Conservation (phyloP, 2,888 invertebrate species). For the Platycheirus rosarum region DNA sequence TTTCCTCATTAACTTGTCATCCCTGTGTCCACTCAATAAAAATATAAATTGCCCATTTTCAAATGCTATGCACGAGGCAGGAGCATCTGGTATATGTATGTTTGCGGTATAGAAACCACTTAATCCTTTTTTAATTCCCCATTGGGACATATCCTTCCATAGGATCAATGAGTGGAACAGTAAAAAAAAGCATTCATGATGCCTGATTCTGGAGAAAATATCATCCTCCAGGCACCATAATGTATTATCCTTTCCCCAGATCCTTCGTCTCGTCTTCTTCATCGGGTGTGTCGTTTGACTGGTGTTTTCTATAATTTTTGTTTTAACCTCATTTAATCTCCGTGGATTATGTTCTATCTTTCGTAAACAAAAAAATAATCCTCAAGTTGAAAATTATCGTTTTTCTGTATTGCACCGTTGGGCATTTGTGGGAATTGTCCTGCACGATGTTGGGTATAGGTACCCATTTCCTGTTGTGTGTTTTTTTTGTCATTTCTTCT, state of each 20-base stretch:
- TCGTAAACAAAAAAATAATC: conserved; percentile 63
- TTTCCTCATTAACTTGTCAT: conserved; percentile 67
- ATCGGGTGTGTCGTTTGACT: conserved; percentile 18
- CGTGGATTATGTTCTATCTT: conserved; percentile 67
- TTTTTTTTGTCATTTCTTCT: conserved; percentile 49
- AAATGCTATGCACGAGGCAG: conserved; percentile 14
- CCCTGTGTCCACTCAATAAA: conserved; percentile 59
- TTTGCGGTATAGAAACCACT: conserved; percentile 38
- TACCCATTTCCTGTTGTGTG: conserved; percentile 18
- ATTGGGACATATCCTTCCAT: conserved; percentile 65
- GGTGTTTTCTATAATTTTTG: conserved; percentile 51
- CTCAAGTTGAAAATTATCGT: conserved; percentile 74
- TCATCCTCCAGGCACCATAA: conserved; percentile 32
- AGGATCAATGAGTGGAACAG: conserved; percentile 36
- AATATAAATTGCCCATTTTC: conserved; percentile 44
- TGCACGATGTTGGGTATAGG: conserved; percentile 37
- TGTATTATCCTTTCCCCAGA: conserved; percentile 36
- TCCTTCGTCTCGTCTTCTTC: neutral
- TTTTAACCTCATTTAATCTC: conserved; percentile 68
- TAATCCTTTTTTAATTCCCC: conserved; percentile 69
- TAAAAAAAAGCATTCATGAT: neutral
- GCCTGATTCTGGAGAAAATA: conserved; percentile 29
- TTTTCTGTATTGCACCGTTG: conserved; percentile 70
- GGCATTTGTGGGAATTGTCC: conserved; percentile 68
- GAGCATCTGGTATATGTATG: neutral